Conservation (phyloP, 1,140 invertebrate species). For the Ylistrum balloti region DNA sequence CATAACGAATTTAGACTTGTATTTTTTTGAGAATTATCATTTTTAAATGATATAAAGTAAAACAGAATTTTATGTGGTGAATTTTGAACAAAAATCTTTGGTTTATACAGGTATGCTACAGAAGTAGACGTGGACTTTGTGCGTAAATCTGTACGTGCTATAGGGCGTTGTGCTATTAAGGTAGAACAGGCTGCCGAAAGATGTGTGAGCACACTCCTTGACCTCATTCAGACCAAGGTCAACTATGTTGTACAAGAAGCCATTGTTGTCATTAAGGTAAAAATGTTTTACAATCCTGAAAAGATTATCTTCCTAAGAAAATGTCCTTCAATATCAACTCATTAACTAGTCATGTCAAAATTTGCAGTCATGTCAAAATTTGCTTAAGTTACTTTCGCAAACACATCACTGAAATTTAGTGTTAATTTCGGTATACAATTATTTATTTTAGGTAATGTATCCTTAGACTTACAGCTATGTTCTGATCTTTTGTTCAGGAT, state of each 20-base stretch:
- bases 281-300: background rate
- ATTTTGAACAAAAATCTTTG: conserved; percentile 23
- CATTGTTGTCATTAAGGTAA: conserved; percentile 98
- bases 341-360: no score
- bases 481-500: conserved; percentile 84
- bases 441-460: no score
- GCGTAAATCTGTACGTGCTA: conserved; percentile 95
- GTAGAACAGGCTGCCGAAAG: conserved; percentile 99
- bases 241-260: conserved; percentile 99
- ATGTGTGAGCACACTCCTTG: conserved; percentile 98
- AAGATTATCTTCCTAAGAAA: background rate
- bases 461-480: background rate
- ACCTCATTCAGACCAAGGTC: conserved; percentile 99
- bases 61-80: no score
- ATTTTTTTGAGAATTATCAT: no score
- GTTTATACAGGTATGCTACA: conserved; percentile 90
- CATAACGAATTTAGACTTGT: no score
- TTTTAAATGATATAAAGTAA: no score
- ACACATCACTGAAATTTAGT: no score
- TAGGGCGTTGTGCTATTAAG: conserved; percentile 99
- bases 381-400: no score
- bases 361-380: no score
- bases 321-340: no score
- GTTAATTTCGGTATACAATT: no score
- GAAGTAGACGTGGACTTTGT: conserved; percentile 99